Conservation (phyloP, 2,113 vertebrate species). For the Bufo bufo region DNA sequence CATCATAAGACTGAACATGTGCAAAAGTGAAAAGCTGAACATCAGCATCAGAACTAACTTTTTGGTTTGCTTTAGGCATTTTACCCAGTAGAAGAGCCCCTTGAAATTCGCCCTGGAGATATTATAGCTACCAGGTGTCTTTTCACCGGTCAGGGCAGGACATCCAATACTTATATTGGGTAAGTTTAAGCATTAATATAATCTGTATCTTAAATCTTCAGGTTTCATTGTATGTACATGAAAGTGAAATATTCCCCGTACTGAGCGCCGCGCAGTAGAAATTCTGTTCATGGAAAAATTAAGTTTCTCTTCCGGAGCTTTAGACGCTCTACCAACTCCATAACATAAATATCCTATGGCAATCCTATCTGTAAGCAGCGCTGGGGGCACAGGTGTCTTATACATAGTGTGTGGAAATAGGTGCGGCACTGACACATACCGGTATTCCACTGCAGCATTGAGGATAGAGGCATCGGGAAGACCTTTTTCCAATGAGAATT, state of each 20-base stretch:
- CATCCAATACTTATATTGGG: slow-evolving; percentile 87
- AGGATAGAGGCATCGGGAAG: background rate
- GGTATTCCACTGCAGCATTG: background rate
- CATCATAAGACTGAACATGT: background rate
- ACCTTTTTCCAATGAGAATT: background rate
- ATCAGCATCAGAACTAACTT: background rate
- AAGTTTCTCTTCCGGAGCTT: background rate
- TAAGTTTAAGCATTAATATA: slow-evolving; percentile 67
- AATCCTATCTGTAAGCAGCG: background rate
- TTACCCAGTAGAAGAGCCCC: slow-evolving; percentile 80
- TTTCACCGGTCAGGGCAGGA: slow-evolving; percentile 90
- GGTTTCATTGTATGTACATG: background rate
- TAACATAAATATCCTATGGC: background rate
- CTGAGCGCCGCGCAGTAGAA: background rate
- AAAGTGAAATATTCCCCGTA: background rate
- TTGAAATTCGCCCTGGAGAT: slow-evolving; percentile 85
- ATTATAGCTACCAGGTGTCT: slow-evolving; percentile 89
- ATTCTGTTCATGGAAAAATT: background rate
- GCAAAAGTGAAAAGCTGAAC: background rate
- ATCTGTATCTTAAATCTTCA: background rate
- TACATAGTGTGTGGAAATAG: background rate
- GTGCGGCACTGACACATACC: background rate
- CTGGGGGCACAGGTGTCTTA: background rate
- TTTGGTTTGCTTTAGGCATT: slow-evolving; percentile 79
- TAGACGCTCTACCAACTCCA: background rate